Conservation (phyloP, 1,140 invertebrate genomes). For the Pinna nobilis region DNA sequence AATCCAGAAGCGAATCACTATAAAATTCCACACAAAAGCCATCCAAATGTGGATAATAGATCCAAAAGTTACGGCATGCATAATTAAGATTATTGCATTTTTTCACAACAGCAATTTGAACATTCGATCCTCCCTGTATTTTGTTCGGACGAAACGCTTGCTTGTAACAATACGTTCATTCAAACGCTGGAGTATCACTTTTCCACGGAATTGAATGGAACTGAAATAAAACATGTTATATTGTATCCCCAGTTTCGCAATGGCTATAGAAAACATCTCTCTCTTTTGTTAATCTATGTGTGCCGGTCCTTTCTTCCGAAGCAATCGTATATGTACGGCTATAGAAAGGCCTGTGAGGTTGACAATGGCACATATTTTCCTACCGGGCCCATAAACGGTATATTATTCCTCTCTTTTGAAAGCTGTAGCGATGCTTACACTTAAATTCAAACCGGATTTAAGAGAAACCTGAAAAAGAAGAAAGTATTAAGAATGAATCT, state of each 20-base stretch:
- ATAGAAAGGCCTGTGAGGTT: background rate
- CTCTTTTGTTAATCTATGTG: slow-evolving; percentile 5
- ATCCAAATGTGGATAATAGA: too few species aligned
- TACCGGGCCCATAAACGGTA: too few species aligned
- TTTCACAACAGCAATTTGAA: slow-evolving; percentile 8
- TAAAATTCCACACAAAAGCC: too few species aligned
- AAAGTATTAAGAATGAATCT: too few species aligned
- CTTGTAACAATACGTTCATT: slow-evolving; percentile 12
- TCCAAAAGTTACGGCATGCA: too few species aligned
- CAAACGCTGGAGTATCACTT: slow-evolving; percentile 14
- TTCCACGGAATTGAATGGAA: slow-evolving; percentile 16
- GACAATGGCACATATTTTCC: slow-evolving; percentile 17
- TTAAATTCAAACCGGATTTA: too few species aligned
- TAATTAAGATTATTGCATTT: slow-evolving; percentile 33
- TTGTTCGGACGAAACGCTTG: slow-evolving; percentile 12
- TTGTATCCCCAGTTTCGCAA: slow-evolving; percentile 11
- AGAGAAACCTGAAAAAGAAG: too few species aligned
- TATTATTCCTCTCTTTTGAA: too few species aligned
- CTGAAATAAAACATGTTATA: slow-evolving; percentile 14
- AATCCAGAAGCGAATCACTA: too few species aligned
- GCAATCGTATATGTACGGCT: background rate
- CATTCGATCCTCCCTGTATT: slow-evolving; percentile 20
- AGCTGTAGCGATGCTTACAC: too few species aligned
- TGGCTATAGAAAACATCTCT: slow-evolving; percentile 9
- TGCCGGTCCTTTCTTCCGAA: slow-evolving; percentile 11